Evolutionary conservation across 1,140 invertebrate species (phyloP).

Genomic region (Trichonephila inaurata): DNA sequence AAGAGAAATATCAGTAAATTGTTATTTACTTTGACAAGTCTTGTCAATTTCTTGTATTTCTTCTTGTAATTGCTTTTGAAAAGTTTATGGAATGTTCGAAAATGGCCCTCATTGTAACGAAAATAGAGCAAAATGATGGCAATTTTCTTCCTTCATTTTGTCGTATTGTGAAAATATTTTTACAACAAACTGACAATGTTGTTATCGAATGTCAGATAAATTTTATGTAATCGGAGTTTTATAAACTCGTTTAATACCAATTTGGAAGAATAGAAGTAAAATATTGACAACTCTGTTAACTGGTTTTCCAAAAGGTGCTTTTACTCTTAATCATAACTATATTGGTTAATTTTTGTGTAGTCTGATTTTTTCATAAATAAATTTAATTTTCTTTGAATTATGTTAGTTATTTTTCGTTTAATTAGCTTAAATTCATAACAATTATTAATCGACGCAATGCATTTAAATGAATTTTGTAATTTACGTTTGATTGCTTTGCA

Average conservation of each 20-base stretch:
- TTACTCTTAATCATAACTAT: too few relatives aligned
- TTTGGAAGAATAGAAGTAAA: not conserved
- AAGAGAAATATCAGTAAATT: slow-evolving; percentile 32
- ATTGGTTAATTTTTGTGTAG: too few relatives aligned
- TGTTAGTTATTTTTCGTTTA: too few relatives aligned
- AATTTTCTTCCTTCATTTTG: slow-evolving; percentile 10
- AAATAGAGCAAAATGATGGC: not conserved
- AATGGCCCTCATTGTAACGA: slow-evolving; percentile 24
- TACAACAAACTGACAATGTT: slow-evolving; percentile 52
- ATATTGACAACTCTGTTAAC: too few relatives aligned
- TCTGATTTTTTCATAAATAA: too few relatives aligned
- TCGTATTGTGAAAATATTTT: not conserved
- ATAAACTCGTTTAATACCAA: not conserved
- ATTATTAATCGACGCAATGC: too few relatives aligned
- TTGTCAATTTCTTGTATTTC: not conserved
- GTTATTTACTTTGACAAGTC: slow-evolving; percentile 33
- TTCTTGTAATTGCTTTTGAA: slow-evolving; percentile 46
- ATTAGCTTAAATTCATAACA: too few relatives aligned
- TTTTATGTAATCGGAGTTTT: not conserved
- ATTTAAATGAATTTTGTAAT: too few relatives aligned
- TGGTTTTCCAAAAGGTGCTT: too few relatives aligned
- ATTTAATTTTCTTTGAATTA: too few relatives aligned
- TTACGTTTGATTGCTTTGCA: too few relatives aligned
- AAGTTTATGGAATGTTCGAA: not conserved
- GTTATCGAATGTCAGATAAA: slow-evolving; percentile 1